phyloP scores from a whole-genome alignment of 1,140 invertebrate genomes.

The Monomorium pharaonis region DNA sequence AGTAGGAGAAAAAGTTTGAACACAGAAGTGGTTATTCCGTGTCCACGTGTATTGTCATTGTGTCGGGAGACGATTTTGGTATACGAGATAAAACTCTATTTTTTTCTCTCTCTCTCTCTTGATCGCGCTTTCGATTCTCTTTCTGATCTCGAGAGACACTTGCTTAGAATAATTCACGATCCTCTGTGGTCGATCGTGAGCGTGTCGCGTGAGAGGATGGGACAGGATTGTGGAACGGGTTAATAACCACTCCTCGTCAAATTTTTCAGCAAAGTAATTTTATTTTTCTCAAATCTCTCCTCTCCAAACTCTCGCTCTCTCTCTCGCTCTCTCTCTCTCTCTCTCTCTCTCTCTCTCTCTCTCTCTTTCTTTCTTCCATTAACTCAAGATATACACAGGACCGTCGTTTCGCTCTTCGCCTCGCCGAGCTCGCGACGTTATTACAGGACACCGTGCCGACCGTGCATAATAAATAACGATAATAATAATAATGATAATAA shows the following conservation, averaged over 20 bases:
- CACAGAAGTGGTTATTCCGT: conserved; percentile 82
- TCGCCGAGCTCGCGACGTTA: conserved; percentile 61
- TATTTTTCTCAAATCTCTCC: conserved; percentile 76
- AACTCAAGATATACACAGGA: conserved; percentile 50
- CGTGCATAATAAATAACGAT: conserved; percentile 62
- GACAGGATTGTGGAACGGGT: conserved; percentile 79
- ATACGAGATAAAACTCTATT: conserved; percentile 33
- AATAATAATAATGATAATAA: conserved; percentile 27
- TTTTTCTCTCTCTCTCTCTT: not conserved
- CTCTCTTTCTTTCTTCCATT: conserved; percentile 27
- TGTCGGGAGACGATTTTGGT: conserved; percentile 60
- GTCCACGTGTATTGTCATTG: conserved; percentile 69
- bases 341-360: conserved; percentile 48
- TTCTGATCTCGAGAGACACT: conserved; percentile 15
- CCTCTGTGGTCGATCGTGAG: not conserved
- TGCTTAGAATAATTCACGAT: conserved; percentile 53
- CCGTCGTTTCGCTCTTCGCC: conserved; percentile 22
- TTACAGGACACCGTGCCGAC: conserved; percentile 68
- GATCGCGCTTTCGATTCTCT: not conserved
- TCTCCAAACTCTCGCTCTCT: conserved; percentile 44
- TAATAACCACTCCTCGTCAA: conserved; percentile 83
- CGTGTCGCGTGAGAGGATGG: conserved; percentile 56
- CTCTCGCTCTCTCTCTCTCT: conserved; percentile 8
- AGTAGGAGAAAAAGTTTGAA: conserved; percentile 76
- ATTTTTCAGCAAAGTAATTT: conserved; percentile 82